Conservation (phyloP, 2,113 vertebrate genomes). For the Helogale parvula region DNA sequence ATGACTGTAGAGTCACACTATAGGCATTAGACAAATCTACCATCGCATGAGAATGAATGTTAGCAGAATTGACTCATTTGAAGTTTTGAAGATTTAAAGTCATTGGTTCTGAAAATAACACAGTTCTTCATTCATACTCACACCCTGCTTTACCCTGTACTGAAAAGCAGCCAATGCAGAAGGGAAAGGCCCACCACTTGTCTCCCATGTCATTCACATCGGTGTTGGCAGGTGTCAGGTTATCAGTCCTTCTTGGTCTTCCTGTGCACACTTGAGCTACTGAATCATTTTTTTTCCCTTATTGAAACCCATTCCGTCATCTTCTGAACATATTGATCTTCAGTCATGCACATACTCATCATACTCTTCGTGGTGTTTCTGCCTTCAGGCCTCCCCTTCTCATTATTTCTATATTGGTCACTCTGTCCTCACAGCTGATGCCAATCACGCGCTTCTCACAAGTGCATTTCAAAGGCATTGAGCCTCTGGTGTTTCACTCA, state of each 20-base stretch:
- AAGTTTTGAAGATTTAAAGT: background rate
- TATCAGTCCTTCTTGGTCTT: slow-evolving; percentile 37
- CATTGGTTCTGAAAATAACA: background rate
- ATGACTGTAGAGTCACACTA: background rate
- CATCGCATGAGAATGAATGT: background rate
- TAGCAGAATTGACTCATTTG: background rate
- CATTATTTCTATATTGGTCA: slow-evolving; percentile 75
- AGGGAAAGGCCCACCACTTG: background rate
- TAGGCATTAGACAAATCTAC: background rate
- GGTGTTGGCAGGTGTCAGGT: background rate
- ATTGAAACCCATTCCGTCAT: slow-evolving; percentile 72
- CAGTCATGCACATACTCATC: slow-evolving; percentile 72
- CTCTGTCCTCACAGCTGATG: slow-evolving; percentile 73
- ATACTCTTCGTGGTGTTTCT: slow-evolving; percentile 66
- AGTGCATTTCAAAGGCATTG: slow-evolving; percentile 79
- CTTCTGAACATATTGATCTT: slow-evolving; percentile 75
- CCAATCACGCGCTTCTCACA: slow-evolving; percentile 72
- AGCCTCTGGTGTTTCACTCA: slow-evolving; percentile 46
- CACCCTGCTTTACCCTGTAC: background rate
- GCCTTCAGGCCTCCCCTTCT: slow-evolving; percentile 75
- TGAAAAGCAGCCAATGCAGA: background rate
- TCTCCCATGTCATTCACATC: background rate
- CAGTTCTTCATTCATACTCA: background rate
- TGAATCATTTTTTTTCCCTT: slow-evolving; percentile 52
- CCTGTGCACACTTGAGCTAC: background rate